Evolutionary conservation across 2,888 invertebrate species (phyloP).

Genomic region (Ischnura elegans): DNA sequence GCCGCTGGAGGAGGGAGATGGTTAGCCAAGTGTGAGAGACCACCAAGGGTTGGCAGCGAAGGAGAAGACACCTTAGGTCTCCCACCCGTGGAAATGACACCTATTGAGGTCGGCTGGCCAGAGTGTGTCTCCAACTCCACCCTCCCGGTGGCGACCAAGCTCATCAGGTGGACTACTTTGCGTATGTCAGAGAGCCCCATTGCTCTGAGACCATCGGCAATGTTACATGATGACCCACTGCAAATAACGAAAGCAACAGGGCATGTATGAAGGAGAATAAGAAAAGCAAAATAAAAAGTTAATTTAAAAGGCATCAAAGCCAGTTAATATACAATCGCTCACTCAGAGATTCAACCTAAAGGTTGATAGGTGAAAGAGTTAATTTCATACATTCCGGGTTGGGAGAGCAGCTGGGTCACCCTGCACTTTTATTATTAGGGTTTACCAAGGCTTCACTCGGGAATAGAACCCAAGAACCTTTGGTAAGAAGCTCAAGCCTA

Average conservation of each 20-base stretch:
- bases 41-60: slow-evolving; percentile 46
- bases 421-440: too few species aligned
- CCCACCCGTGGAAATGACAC: neutral
- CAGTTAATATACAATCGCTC: too few species aligned
- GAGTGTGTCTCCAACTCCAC: slow-evolving; percentile 76
- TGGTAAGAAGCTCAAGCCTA: too few species aligned
- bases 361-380: too few species aligned
- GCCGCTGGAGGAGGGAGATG: slow-evolving; percentile 73
- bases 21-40: slow-evolving; percentile 74
- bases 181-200: slow-evolving; percentile 81
- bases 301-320: too few species aligned
- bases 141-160: slow-evolving; percentile 81
- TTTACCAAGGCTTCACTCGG: too few species aligned
- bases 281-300: too few species aligned
- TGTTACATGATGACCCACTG: slow-evolving; percentile 78
- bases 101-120: slow-evolving; percentile 27
- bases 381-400: too few species aligned
- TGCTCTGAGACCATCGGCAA: slow-evolving; percentile 78
- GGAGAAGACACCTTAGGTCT: neutral
- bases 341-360: too few species aligned
- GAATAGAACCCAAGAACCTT: too few species aligned
- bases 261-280: neutral
- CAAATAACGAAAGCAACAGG: slow-evolving; percentile 51
- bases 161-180: slow-evolving; percentile 82
- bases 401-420: too few species aligned